Evolutionary conservation across 2,113 vertebrate species (phyloP), one percentile per base, ranked within the genome.

Genomic region (Brachionichthys hirsutus): DNA sequence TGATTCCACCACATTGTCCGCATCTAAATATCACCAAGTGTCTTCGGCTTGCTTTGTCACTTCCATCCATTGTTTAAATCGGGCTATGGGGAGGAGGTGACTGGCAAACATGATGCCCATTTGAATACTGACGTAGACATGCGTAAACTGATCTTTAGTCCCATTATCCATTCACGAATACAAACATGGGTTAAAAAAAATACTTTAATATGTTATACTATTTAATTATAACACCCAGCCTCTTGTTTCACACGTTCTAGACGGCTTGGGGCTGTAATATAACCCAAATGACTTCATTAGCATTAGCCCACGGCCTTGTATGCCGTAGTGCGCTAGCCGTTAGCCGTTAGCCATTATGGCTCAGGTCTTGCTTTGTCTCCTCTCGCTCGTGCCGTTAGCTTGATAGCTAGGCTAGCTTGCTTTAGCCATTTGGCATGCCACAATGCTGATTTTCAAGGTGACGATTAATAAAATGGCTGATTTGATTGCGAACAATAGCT

Each of bases 391-490:
- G 48, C 43, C 58, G 9, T 43, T 70, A 60, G 49, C 57, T 2
- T 46, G 38, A 17, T n/a, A 42, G 64, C 42, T 67, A 74, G 38
- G 63, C 24, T 70, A 64, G 56, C 59, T 67, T 52, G 18, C 1
- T 4, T 9, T n/a, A 47, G 45, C 43, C 0, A 11, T 47, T 51
- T 64, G 46, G 41, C 35, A 18, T 30, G 54, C 24, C 38, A 41
- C 57, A 20, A 46, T 43, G 62, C 61, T 75, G 20, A 46, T 75
- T 53, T n/a, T 74, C 45, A 59, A 9, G 59, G 49, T 15, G 46
- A 43, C 50, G 56, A 61, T 65, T 60, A 83, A 81, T 79, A 83
- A 87, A 85, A 87, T 79, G 82, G 73, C 64, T 80, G 78, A 85
- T 77, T 81, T 56, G 43, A 61, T 36, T 40, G 64, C 74, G 52